Base-by-base conservation (phyloP, 2,888 invertebrate genomes). In the Strigamia transsilvanica region DNA sequence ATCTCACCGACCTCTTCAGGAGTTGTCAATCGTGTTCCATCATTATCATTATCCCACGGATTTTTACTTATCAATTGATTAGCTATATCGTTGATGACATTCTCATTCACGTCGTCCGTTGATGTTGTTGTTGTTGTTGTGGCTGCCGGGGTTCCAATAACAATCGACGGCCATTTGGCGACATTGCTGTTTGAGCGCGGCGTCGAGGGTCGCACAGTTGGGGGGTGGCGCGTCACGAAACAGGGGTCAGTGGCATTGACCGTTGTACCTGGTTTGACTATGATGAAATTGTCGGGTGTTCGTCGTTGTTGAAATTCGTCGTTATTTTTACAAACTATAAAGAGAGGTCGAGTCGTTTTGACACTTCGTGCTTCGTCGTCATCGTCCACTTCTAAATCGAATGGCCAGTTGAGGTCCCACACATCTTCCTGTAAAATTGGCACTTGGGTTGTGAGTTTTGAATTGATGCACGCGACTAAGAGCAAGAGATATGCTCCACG, bases 401-500 rank as follows among this genome's bases (percentile, higher is more conserved):
- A 61, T 9, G 61, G 61, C 61, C 61, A 18, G 21, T 61, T 23
- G 61, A 61, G 21, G 61, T 61, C 18, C 61, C 61, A 61, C 21
- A 23, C 18, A 23, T 61, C 61, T 5, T 61, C 61, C 10, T 61
- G 21, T 61, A 61, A 23, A 6, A 61, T 61, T 23, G 61, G 61
- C 23, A 23, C 61, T 61, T 21, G 61, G 23, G 18, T 61, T 18
- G 23, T 23, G 2, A 61, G 23, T 18, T 61, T 21, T 21, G 61
- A n/a, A 23, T 10, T 61, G 18, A 61, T 61, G 23, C 61, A 61
- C 21, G n/a, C 21, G 23, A 61, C 15, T 61, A 61, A 61, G 61
- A 61, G 61, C 18, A 18, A 61, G 61, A 61, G 61, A 61, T 23
- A 61, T 23, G 61, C 61, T 21, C 61, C 61, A 61, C 18, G 61